Conservation (phyloP, 2,797 vertebrate species). For the Poeciliopsis turneri region DNA sequence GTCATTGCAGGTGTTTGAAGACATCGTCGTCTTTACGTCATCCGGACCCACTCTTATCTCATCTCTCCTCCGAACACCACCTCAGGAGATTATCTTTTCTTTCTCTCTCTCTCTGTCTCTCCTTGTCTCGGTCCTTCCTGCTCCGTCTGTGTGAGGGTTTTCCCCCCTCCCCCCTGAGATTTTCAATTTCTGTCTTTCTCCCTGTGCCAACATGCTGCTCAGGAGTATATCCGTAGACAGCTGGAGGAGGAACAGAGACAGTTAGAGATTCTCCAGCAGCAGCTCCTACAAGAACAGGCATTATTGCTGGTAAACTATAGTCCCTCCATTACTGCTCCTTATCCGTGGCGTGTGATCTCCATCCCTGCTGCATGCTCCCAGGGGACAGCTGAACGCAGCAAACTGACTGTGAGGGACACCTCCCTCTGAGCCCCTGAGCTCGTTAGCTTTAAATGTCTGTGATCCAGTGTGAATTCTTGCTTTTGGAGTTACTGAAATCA, state of each 20-base stretch:
- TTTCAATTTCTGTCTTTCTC: constrained; percentile 53
- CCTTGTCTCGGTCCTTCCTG: constrained; percentile 14
- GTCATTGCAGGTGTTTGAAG: constrained; percentile 20
- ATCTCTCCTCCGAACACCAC: constrained; percentile 22
- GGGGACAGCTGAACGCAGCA: constrained; percentile 20
- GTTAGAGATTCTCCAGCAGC: constrained; percentile 99
- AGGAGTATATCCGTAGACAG: constrained; percentile 99
- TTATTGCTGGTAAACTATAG: constrained; percentile 94
- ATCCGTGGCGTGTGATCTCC: constrained; percentile 54
- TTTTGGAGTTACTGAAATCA: constrained; percentile 25
- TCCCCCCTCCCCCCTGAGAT: constrained; percentile 1
- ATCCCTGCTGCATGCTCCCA: constrained; percentile 53
- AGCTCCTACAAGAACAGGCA: constrained; percentile 98
- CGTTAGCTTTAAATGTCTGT: constrained; percentile 10
- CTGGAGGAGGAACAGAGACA: constrained; percentile 99
- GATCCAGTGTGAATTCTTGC: constrained; percentile 9
- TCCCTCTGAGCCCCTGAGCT: constrained; percentile 27
- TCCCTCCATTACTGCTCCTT: constrained; percentile 38
- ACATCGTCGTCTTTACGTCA: constrained; percentile 13
- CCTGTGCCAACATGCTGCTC: constrained; percentile 72
- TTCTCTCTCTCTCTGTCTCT: not conserved
- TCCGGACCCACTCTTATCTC: constrained; percentile 21
- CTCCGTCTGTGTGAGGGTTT: constrained; percentile 12
- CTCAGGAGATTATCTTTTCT: constrained; percentile 26
- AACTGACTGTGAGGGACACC: constrained; percentile 25